Conservation (phyloP, 2,888 invertebrate genomes). For the Mythimna loreyi region DNA sequence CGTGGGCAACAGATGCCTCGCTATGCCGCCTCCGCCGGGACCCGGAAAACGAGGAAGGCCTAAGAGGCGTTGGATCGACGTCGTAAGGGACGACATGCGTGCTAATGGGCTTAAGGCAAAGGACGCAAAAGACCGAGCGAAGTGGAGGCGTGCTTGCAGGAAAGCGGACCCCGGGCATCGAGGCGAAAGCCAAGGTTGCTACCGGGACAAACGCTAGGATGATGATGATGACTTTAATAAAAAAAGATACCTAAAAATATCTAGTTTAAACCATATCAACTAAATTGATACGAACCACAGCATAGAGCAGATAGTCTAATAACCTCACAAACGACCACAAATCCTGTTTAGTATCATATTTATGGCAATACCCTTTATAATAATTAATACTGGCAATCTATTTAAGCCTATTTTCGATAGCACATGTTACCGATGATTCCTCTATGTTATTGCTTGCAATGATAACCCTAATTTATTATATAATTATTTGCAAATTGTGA, state of each 20-base stretch:
- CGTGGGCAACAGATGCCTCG: too few species aligned
- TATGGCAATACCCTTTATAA: constrained; percentile 38
- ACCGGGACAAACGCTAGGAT: too few species aligned
- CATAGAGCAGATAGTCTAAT: constrained; percentile 29
- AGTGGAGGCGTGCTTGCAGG: too few species aligned
- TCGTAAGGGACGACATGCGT: too few species aligned
- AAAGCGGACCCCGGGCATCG: too few species aligned
- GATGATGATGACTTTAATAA: too few species aligned
- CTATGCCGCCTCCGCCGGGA: too few species aligned
- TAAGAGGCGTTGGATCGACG: too few species aligned
- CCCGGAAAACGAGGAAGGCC: too few species aligned
- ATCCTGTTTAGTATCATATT: constrained; percentile 37
- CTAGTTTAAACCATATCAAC: not conserved
- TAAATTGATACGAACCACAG: not conserved
- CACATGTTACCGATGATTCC: constrained; percentile 46
- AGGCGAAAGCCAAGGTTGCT: too few species aligned
- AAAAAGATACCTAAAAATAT: not conserved
- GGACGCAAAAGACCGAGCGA: too few species aligned
- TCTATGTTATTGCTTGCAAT: constrained; percentile 16
- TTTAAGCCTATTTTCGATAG: constrained; percentile 49
- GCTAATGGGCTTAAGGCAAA: too few species aligned
- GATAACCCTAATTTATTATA: constrained; percentile 31
- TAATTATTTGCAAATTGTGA: constrained; percentile 38
- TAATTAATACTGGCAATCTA: constrained; percentile 46
- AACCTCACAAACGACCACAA: constrained; percentile 32